Percentiles rank a stretch among this genome's conserved stretches.
Conservation (phyloP, 2,797 vertebrate species). For the Sandelia bainsii region DNA sequence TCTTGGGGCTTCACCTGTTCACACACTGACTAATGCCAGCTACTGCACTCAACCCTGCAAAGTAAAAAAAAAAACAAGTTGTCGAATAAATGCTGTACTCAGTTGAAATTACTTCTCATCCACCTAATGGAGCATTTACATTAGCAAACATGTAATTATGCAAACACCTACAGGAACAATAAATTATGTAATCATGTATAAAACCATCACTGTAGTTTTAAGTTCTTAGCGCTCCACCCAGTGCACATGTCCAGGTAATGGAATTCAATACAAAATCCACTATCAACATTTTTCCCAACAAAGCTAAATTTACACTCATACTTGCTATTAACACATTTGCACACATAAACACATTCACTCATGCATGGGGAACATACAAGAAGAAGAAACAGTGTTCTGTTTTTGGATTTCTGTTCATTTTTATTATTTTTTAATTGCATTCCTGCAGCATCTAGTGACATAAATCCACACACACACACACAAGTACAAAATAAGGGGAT, state of each 20-base stretch:
- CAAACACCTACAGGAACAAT: slow-evolving; percentile 27
- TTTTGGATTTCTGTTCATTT: too few species aligned
- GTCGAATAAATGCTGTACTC: slow-evolving; percentile 4
- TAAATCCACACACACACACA: too few species aligned
- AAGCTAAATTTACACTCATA: neutral
- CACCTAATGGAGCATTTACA: slow-evolving; percentile 3
- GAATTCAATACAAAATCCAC: neutral
- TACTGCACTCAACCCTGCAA: neutral
- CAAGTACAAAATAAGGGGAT: too few species aligned
- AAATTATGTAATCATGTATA: slow-evolving; percentile 24
- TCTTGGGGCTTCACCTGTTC: slow-evolving; percentile 12
- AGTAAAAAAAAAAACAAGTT: slow-evolving; percentile 22
- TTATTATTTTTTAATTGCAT: too few species aligned
- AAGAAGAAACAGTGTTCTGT: too few species aligned
- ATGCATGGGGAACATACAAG: too few species aligned
- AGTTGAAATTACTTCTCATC: slow-evolving; percentile 2
- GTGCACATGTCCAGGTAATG: slow-evolving; percentile 13
- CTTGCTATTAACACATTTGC: neutral
- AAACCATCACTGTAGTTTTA: slow-evolving; percentile 8
- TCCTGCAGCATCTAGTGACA: too few species aligned
- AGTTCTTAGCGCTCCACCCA: neutral
- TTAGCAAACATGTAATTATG: slow-evolving; percentile 13
- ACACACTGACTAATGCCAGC: neutral
- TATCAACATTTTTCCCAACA: neutral
- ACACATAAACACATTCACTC: too few species aligned